These are phyloP conservation scores for Panulirus ornatus DNA, from an alignment of 1,140 invertebrate species.

Conservation along the genomic window DNA sequence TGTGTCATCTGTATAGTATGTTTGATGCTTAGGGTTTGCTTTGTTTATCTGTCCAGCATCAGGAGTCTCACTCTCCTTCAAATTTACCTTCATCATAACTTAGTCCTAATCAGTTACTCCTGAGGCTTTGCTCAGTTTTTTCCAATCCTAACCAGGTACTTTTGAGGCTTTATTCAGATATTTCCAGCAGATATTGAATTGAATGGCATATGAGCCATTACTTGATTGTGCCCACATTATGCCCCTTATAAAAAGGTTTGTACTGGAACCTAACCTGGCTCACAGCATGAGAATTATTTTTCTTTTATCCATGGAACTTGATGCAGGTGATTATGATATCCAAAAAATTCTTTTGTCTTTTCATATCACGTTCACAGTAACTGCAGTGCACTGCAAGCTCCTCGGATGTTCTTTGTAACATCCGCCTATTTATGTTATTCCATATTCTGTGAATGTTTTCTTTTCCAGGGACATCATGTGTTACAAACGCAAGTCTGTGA, in stretches of 20 bases:
- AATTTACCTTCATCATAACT: too few species aligned
- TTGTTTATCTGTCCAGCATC: too few species aligned
- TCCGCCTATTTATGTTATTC: background rate
- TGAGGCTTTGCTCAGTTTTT: too few species aligned
- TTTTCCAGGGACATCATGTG: constrained; percentile 33
- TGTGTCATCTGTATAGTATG: too few species aligned
- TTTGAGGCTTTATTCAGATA: too few species aligned
- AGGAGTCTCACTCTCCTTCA: too few species aligned
- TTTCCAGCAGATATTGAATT: too few species aligned
- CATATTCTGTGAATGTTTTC: background rate
- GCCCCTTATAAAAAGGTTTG: background rate
- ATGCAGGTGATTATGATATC: background rate
- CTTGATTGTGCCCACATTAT: too few species aligned
- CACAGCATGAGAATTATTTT: background rate
- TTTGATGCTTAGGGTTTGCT: too few species aligned
- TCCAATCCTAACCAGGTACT: too few species aligned
- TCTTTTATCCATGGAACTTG: background rate
- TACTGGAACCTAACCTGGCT: background rate
- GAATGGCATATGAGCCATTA: too few species aligned
- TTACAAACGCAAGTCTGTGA: constrained; percentile 25
- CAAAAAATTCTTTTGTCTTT: background rate
- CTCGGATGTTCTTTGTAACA: background rate
- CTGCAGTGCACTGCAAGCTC: background rate
- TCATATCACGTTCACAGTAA: background rate
- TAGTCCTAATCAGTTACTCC: too few species aligned